phyloP scores from a whole-genome alignment of 2,888 invertebrate genomes.

The Frankliniella fusca region DNA sequence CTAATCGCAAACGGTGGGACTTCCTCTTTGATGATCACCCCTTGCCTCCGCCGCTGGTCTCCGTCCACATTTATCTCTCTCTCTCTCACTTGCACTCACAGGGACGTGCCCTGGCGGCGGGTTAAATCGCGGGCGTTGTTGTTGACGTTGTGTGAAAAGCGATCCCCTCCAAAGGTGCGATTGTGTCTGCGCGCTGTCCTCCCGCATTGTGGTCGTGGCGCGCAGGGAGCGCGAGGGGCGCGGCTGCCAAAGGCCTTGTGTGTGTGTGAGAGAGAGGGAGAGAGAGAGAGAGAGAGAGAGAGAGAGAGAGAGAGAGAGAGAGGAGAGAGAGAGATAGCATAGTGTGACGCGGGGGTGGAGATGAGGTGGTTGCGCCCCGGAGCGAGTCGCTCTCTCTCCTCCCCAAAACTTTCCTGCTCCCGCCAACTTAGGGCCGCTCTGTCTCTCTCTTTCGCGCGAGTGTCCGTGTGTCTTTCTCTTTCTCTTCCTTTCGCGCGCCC shows the following conservation, averaged over 20 bases:
- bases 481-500: not conserved
- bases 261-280: not conserved
- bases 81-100: not conserved
- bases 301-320: no score
- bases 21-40: no score
- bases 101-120: not conserved
- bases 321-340: not conserved
- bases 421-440: not conserved
- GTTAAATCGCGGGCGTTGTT: not conserved
- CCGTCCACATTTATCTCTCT: not conserved
- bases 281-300: not conserved
- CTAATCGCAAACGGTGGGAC: no score
- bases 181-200: no score
- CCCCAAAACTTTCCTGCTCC: not conserved
- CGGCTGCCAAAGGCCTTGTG: not conserved
- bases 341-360: not conserved
- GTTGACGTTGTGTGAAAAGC: conserved; percentile 26
- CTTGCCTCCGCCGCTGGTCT: not conserved
- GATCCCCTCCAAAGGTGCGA: not conserved
- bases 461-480: not conserved
- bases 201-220: not conserved
- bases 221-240: not conserved
- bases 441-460: not conserved
- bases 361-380: not conserved
- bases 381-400: not conserved